Percentiles rank a stretch among this genome's conserved stretches.
Conservation (phyloP, 2,888 invertebrate species). For the Diaprepes abbreviatus region DNA sequence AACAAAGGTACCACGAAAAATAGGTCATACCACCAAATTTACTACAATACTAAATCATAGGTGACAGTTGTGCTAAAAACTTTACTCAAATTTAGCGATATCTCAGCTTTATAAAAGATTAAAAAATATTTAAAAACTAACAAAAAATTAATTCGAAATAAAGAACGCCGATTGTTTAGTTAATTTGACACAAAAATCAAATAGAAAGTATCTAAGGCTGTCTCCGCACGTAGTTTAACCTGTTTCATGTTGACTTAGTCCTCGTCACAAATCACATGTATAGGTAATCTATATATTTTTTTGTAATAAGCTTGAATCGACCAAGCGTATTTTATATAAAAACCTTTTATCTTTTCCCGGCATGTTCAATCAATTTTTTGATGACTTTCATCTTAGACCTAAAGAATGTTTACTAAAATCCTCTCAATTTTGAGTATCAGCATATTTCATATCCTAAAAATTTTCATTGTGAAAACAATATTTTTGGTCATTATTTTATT, state of each 20-base stretch:
- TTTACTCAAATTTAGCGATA: background rate
- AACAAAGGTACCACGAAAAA: slow-evolving; percentile 4
- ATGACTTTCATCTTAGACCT: too few species aligned
- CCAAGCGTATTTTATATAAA: too few species aligned
- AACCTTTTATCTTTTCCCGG: too few species aligned
- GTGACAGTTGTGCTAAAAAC: slow-evolving; percentile 2
- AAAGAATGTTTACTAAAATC: too few species aligned
- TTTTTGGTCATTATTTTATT: too few species aligned
- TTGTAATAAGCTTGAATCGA: too few species aligned
- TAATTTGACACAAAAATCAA: background rate
- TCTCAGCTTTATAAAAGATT: background rate
- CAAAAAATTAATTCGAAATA: background rate
- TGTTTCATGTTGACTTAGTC: background rate
- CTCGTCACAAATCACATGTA: background rate
- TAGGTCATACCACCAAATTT: background rate
- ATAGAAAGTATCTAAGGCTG: background rate
- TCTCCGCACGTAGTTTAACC: background rate
- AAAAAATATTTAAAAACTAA: slow-evolving; percentile 1
- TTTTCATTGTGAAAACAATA: too few species aligned
- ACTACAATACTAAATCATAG: background rate
- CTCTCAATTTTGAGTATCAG: too few species aligned
- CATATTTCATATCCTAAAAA: too few species aligned
- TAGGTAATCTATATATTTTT: too few species aligned
- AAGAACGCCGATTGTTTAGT: background rate
- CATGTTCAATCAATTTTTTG: too few species aligned